phyloP scores from a whole-genome alignment of 2,888 invertebrate genomes.

The Pachydiplax longipennis region DNA sequence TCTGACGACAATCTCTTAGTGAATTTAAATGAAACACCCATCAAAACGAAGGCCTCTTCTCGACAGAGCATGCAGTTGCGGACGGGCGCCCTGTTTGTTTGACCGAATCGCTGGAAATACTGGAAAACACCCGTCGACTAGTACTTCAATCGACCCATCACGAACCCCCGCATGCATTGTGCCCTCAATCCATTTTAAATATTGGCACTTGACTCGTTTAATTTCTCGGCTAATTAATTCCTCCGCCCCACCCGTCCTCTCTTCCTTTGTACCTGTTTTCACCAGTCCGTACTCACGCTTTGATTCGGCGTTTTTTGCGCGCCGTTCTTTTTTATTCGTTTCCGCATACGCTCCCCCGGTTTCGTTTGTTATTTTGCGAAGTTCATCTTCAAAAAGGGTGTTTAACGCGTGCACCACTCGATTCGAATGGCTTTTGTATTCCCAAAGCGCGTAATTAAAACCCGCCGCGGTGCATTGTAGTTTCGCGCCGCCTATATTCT shows the following conservation, averaged over 20 bases:
- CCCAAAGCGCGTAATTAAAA: background rate
- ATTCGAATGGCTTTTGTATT: background rate
- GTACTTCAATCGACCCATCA: background rate
- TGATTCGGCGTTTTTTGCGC: background rate
- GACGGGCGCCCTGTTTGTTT: background rate
- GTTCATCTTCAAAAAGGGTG: background rate
- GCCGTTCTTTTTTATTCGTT: background rate
- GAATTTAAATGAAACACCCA: background rate
- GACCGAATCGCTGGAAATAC: background rate
- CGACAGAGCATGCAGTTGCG: background rate
- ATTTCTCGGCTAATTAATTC: constrained; percentile 35
- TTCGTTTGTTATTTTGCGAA: background rate
- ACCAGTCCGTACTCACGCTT: background rate
- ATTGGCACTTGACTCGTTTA: constrained; percentile 36
- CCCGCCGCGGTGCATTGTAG: background rate
- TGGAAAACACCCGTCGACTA: background rate
- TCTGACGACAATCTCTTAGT: background rate
- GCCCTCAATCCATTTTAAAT: constrained; percentile 4
- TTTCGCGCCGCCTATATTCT: background rate
- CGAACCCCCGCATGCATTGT: background rate
- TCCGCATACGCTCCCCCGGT: background rate
- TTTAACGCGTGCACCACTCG: background rate
- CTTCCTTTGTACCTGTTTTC: background rate
- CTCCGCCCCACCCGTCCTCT: background rate
- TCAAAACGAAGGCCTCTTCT: background rate